Percentiles rank a stretch among this genome's conserved stretches.
These are phyloP conservation scores for Anguilla anguilla DNA, from an alignment of 2,797 vertebrate genomes.

Conservation along the genomic window DNA sequence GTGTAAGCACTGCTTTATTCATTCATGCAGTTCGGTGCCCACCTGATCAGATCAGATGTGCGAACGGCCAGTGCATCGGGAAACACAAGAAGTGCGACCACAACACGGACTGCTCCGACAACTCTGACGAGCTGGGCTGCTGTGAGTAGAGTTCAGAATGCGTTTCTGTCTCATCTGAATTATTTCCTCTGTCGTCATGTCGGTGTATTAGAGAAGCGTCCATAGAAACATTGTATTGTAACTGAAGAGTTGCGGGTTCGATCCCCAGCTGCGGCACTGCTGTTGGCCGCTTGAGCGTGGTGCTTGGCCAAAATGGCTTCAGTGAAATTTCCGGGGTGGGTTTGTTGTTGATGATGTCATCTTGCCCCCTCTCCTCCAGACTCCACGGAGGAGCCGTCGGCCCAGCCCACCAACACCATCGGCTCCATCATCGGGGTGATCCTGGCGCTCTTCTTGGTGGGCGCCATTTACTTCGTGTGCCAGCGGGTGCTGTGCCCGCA, in stretches of 20 bases:
- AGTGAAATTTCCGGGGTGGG: too few species aligned
- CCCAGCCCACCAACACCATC: constrained; percentile 87
- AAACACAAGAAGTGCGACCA: constrained; percentile 96
- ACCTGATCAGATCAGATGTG: constrained; percentile 88
- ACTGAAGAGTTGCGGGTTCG: too few species aligned
- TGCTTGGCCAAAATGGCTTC: too few species aligned
- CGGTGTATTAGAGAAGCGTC: neutral
- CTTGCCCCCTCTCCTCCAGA: constrained; percentile 66
- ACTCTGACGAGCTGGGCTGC: constrained; percentile 91
- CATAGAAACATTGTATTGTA: neutral
- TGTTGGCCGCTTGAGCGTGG: too few species aligned
- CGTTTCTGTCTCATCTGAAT: neutral
- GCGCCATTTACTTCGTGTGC: constrained; percentile 92
- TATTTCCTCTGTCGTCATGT: neutral
- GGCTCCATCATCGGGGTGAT: constrained; percentile 93
- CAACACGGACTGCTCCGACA: constrained; percentile 90
- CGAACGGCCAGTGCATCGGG: constrained; percentile 89
- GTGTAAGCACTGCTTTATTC: neutral
- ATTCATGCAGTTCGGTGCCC: constrained; percentile 80
- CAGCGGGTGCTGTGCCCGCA: constrained; percentile 93
- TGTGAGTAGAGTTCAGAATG: constrained; percentile 76
- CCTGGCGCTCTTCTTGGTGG: constrained; percentile 90
- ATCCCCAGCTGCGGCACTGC: too few species aligned
- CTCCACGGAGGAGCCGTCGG: constrained; percentile 87
- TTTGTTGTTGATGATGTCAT: neutral